Evolutionary conservation across 2,888 invertebrate genomes (phyloP), one percentile per base, ranked within the genome.

Genomic region (Heteromyza rotundicornis): DNA sequence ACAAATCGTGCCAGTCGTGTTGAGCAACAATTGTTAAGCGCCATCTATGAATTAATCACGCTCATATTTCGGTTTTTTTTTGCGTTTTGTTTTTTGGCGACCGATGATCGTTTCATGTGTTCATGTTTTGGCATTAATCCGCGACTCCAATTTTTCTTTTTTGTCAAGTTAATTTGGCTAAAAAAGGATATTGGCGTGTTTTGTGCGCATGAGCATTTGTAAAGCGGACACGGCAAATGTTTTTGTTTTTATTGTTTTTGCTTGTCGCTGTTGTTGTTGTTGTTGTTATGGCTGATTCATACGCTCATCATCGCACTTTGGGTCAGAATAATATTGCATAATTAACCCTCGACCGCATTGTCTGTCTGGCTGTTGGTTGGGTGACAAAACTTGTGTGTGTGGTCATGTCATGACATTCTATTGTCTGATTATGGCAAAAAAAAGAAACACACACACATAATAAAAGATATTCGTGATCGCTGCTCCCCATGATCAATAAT

Each of bases 21-120:
- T 64, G 62, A 64, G 66, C 61, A 64, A 62, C 58, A 66, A 60
- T 62, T 62, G 65, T 61, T 65, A 64, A 68, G 68, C 68, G 68
- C 68, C 68, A 68, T 68, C 68, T 64, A 65, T 62, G 63, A 66
- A 67, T 65, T 65, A 68, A 68, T 68, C 68, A 68, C 68, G 68
- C 65, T 68, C 64, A 62, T 56, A 51, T 51, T 52, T 56, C 32
- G 50, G 36, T 60, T 23, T 32, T 62, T 62, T 73, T 23, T 23
- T 73, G 75, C 75, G 67, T 54, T 56, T 44, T 47, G 12, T n/a
- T n/a, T n/a, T n/a, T n/a, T n/a, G n/a, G n/a, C n/a, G n/a, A n/a
- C n/a, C n/a, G n/a, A n/a, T n/a, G n/a, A 7, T 40, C 3, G 12
- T n/a, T 40, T n/a, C n/a, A n/a, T n/a, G 3, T 7, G 40, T 12